Evolutionary conservation across 2,797 vertebrate species (phyloP).

Genomic region (Cuniculus paca): DNA sequence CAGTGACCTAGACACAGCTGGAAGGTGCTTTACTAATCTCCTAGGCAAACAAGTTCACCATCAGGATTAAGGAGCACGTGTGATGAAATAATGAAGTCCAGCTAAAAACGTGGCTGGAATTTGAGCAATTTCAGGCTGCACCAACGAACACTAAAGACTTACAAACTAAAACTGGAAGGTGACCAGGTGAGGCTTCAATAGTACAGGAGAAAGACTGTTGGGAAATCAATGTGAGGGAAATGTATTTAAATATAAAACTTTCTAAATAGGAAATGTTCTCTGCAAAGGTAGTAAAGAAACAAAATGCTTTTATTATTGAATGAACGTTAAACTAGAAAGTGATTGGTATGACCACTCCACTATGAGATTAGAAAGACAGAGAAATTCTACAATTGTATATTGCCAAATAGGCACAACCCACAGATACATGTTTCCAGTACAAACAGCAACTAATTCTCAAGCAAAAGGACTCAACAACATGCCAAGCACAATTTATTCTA

Average conservation of each 20-base stretch:
- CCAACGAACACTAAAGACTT: background rate
- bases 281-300: background rate
- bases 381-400: background rate
- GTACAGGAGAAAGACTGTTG: background rate
- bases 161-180: background rate
- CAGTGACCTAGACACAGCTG: background rate
- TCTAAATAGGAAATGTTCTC: background rate
- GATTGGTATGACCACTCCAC: background rate
- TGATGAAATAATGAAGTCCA: background rate
- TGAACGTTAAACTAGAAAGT: background rate
- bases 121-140: slow-evolving; percentile 24
- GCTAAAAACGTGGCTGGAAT: background rate
- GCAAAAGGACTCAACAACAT: background rate
- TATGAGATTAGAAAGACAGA: background rate
- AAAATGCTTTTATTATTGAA: background rate
- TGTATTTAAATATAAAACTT: background rate
- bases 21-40: background rate
- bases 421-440: background rate
- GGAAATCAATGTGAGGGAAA: background rate
- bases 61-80: background rate
- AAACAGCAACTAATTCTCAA: background rate
- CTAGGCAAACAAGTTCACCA: background rate
- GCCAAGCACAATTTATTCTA: background rate
- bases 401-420: background rate
- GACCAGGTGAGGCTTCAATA: background rate